Evolutionary conservation across 2,797 vertebrate genomes (phyloP).

Genomic region (Pteropus rufus): DNA sequence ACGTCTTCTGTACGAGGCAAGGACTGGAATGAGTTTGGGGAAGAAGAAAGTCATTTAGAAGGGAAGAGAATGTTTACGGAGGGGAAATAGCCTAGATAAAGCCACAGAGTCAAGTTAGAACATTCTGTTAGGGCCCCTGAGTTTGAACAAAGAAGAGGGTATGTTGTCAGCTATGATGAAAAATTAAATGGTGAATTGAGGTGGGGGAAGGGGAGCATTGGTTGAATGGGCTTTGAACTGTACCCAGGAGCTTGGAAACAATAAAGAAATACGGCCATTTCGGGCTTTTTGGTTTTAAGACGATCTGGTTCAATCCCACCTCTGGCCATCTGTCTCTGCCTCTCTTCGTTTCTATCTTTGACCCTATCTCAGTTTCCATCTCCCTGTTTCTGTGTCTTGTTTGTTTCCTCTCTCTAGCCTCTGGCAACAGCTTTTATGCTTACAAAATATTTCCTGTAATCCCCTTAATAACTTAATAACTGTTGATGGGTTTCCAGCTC

Average conservation of each 20-base stretch:
- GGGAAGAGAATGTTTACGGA: neutral
- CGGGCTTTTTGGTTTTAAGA: neutral
- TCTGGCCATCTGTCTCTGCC: neutral
- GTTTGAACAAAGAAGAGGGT: slow-evolving; percentile 3
- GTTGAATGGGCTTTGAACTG: neutral
- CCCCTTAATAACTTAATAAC: slow-evolving; percentile 32
- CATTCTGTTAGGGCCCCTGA: neutral
- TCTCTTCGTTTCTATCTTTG: neutral
- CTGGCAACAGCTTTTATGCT: slow-evolving; percentile 31
- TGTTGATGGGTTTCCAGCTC: neutral
- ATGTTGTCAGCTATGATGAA: neutral
- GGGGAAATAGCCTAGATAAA: neutral
- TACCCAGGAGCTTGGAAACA: neutral
- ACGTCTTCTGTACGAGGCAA: neutral
- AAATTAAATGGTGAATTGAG: neutral
- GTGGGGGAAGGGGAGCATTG: neutral
- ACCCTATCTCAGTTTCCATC: neutral
- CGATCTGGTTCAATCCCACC: neutral
- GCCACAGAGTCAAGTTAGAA: neutral
- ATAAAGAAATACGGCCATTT: neutral
- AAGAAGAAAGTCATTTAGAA: neutral
- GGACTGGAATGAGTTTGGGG: neutral
- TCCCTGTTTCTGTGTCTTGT: neutral
- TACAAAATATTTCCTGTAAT: slow-evolving; percentile 37
- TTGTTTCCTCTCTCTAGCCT: slow-evolving; percentile 22